Evolutionary conservation across 2,797 vertebrate genomes (phyloP), one percentile per base, ranked within the genome.

Genomic region (Gambusia yucatana): DNA sequence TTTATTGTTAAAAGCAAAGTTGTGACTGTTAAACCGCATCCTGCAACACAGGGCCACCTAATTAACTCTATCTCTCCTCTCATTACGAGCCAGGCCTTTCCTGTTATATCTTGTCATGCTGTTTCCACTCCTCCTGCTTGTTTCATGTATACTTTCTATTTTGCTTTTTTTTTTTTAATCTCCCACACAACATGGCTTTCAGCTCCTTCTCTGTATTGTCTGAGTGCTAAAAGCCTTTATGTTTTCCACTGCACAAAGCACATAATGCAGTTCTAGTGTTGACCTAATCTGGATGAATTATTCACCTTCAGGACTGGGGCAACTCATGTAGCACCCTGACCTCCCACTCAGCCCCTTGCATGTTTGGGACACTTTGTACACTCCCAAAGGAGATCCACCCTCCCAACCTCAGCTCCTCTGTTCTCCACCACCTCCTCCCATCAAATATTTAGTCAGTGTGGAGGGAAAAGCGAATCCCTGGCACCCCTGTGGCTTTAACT

Each of bases 401-500:
- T 78, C 69, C 80, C 82, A 81, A 75, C 83, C 84, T 82, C 76
- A 36, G 55, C 74, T 73, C 75, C 48, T 75, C 65, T 75, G 63
- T 57, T 77, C 82, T 78, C 76, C 52, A 8, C 48, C 85, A 76
- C 82, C 75, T 77, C 81, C 80, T 78, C 72, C 82, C 76, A 93
- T 95, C 83, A 94, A 94, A 94, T 93, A 95, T 95, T 94, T 85
- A 95, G 80, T 48, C 80, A 7, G 67, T 4, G 59, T 83, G 78
- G 74, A 79, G 81, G 78, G 79, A 88, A 80, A 84, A 74, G 72
- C 41, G 28, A 82, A 77, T 87, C 78, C 77, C 71, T 1, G 6
- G 57, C 43, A 75, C 47, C 61, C 79, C n/a, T 13, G 41, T 78
- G 77, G 73, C 67, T 87, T 70, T 84, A 77, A 46, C 77, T 86